Evolutionary conservation across 2,113 vertebrate genomes (phyloP).

Genomic region (Campylorhamphus procurvoides): DNA sequence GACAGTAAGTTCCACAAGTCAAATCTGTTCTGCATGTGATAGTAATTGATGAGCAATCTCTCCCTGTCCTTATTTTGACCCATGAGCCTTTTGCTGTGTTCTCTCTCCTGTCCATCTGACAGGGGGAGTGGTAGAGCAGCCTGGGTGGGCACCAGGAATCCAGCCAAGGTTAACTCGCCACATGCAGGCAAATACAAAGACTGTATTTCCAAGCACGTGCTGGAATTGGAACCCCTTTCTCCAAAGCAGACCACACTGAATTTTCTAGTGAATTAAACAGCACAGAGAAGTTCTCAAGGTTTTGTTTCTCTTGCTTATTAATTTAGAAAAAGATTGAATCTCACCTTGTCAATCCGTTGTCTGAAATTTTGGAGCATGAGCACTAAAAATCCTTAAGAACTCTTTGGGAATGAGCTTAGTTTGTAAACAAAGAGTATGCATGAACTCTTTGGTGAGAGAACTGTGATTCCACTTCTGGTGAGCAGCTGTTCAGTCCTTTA

Average conservation of each 20-base stretch:
- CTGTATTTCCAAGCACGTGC: rapidly evolving
- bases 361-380: background rate
- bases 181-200: background rate
- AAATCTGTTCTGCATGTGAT: background rate
- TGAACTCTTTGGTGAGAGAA: background rate
- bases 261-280: background rate
- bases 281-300: background rate
- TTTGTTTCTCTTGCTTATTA: background rate
- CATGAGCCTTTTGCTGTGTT: background rate
- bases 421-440: background rate
- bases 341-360: background rate
- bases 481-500: background rate
- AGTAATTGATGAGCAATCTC: background rate
- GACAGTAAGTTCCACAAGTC: too few species aligned
- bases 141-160: background rate
- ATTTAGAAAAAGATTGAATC: background rate
- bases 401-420: background rate
- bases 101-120: background rate
- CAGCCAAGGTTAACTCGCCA: background rate
- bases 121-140: background rate
- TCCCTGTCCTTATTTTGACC: background rate
- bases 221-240: background rate
- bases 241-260: background rate
- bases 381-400: background rate
- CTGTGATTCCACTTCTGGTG: background rate